These are phyloP conservation scores for Tetrao urogallus DNA, from an alignment of 2,113 vertebrate species.

Conservation along the genomic window DNA sequence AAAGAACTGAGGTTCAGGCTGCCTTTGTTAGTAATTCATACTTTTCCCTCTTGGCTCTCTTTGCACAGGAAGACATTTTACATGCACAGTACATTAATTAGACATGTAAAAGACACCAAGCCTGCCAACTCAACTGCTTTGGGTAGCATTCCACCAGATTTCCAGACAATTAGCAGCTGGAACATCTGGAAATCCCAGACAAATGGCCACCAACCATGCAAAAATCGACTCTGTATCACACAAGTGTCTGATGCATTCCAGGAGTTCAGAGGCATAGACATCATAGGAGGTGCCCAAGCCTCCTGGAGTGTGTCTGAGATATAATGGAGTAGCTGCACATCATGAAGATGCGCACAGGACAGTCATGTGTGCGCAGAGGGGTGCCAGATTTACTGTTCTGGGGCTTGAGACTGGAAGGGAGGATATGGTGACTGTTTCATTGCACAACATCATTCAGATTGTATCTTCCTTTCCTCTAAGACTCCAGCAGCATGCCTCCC, in stretches of 20 bases:
- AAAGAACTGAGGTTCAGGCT: neutral
- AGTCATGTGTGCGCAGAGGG: accelerated
- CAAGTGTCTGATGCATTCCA: neutral
- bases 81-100: constrained; percentile 29
- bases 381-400: neutral
- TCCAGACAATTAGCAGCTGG: constrained; percentile 46
- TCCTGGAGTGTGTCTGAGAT: neutral
- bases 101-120: neutral
- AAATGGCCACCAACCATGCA: constrained; percentile 27
- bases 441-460: neutral
- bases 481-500: neutral
- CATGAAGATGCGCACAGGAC: neutral
- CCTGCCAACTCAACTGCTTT: constrained; percentile 9
- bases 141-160: constrained; percentile 49
- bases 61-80: constrained; percentile 2
- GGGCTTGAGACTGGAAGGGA: neutral
- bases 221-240: neutral
- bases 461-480: neutral
- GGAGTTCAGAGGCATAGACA: neutral
- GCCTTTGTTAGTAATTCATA: neutral
- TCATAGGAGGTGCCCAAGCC: neutral
- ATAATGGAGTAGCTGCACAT: neutral
- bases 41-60: neutral
- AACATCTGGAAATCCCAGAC: constrained; percentile 52
- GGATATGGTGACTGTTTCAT: accelerated